Evolutionary conservation across 2,888 invertebrate genomes (phyloP).

Genomic region (Drosophila peninsularis): DNA sequence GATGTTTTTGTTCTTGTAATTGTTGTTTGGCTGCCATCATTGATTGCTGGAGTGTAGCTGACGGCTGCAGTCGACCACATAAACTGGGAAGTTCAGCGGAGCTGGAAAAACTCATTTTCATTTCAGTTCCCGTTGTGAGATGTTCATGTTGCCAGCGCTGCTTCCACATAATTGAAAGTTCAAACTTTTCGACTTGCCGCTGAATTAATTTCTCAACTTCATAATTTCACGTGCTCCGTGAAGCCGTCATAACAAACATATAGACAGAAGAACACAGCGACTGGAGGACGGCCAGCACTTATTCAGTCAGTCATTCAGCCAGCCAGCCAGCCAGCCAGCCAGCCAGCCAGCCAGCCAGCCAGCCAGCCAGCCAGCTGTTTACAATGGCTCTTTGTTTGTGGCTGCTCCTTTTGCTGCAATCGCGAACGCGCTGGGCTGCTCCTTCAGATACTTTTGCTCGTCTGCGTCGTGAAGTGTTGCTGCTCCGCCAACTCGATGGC

Average conservation of each 20-base stretch:
- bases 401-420: slow-evolving; percentile 55
- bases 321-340: slow-evolving; percentile 39
- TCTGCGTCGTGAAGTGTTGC: slow-evolving; percentile 44
- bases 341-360: slow-evolving; percentile 9
- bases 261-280: slow-evolving; percentile 4
- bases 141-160: slow-evolving; percentile 51
- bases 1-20: slow-evolving; percentile 8
- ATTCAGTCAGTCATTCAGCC: slow-evolving; percentile 17
- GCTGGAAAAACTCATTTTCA: slow-evolving; percentile 45
- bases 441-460: slow-evolving; percentile 36
- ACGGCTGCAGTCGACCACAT: slow-evolving; percentile 69
- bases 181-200: slow-evolving; percentile 76
- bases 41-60: slow-evolving; percentile 74
- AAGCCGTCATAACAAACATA: slow-evolving; percentile 63
- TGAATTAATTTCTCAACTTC: slow-evolving; percentile 78
- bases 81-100: slow-evolving; percentile 67
- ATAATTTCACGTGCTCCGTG: slow-evolving; percentile 69
- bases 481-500: slow-evolving; percentile 67
- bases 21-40: slow-evolving; percentile 45
- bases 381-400: slow-evolving; percentile 72
- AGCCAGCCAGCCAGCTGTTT: slow-evolving; percentile 54
- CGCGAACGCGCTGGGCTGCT: slow-evolving; percentile 36
- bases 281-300: slow-evolving; percentile 4
- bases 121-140: slow-evolving; percentile 48
- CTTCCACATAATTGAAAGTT: slow-evolving; percentile 76